Conservation (phyloP, 2,113 vertebrate genomes). For the Phrynocephalus versicolor region DNA sequence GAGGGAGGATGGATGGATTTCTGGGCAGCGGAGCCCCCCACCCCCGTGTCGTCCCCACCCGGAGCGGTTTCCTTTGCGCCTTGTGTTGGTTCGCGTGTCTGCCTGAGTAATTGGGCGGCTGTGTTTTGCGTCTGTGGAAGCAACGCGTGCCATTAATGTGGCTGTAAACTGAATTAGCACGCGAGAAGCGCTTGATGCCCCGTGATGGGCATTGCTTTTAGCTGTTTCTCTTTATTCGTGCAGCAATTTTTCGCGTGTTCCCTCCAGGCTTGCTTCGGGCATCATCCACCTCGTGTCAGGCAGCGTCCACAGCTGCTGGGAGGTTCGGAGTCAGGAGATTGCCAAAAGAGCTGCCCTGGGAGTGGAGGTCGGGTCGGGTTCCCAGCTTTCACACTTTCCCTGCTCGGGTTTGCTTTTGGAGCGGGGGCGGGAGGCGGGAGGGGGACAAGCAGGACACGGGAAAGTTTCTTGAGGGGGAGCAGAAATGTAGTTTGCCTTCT, state of each 20-base stretch:
- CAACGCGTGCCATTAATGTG: not conserved
- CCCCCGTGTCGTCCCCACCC: too few species aligned
- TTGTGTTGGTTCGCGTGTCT: not conserved
- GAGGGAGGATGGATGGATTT: too few species aligned
- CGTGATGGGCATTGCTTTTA: not conserved
- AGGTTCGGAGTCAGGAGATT: too few species aligned
- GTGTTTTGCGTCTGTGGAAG: not conserved
- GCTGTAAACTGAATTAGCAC: not conserved
- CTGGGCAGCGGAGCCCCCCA: too few species aligned
- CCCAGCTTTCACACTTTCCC: not conserved
- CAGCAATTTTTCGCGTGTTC: too few species aligned
- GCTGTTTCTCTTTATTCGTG: not conserved
- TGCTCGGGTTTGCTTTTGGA: not conserved
- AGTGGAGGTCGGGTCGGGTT: not conserved
- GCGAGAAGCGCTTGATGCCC: not conserved
- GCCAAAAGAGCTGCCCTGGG: not conserved
- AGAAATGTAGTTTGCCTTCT: not conserved
- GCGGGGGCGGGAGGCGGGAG: not conserved
- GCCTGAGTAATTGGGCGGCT: not conserved
- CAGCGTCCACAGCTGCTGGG: constrained; percentile 9
- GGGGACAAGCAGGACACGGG: too few species aligned
- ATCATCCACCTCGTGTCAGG: not conserved
- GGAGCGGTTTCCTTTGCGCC: not conserved
- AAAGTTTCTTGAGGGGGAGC: not conserved
- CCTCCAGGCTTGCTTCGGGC: not conserved